phyloP scores from a whole-genome alignment of 1,140 invertebrate species.

The Aradophagus sp. region DNA sequence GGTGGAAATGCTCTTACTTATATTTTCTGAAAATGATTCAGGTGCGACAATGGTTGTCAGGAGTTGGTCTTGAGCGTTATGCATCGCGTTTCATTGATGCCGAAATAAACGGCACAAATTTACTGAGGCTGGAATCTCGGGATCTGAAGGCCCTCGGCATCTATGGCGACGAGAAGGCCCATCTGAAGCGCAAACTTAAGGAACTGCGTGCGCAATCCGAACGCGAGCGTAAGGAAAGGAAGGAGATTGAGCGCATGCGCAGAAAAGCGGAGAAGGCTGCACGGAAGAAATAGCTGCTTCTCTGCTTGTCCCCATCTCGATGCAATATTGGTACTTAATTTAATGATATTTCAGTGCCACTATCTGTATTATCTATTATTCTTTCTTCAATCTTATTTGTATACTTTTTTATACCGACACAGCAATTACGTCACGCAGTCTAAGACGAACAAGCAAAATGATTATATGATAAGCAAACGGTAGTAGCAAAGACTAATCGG shows the following conservation, averaged over 20 bases:
- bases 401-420: slow-evolving; percentile 22
- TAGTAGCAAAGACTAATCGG: background rate
- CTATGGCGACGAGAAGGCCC: slow-evolving; percentile 84
- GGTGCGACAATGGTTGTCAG: slow-evolving; percentile 80
- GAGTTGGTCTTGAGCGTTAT: slow-evolving; percentile 87
- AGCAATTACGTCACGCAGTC: no score
- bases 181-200: slow-evolving; percentile 91
- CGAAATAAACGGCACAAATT: slow-evolving; percentile 86
- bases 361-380: slow-evolving; percentile 37
- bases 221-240: slow-evolving; percentile 86
- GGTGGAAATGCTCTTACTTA: no score
- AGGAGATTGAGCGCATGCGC: slow-evolving; percentile 84
- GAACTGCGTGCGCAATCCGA: slow-evolving; percentile 87
- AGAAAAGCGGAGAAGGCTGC: slow-evolving; percentile 88
- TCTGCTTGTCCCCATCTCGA: slow-evolving; percentile 14
- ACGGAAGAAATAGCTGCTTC: slow-evolving; percentile 76
- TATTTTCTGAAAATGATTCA: no score
- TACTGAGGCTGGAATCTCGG: slow-evolving; percentile 88
- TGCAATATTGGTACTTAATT: slow-evolving; percentile 54
- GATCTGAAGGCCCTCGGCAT: slow-evolving; percentile 92
- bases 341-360: slow-evolving; percentile 48
- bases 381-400: slow-evolving; percentile 38
- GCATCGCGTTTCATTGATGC: slow-evolving; percentile 88
- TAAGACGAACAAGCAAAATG: no score
- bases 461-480: no score